These are phyloP conservation scores for Biston stratarius DNA, from an alignment of 2,888 invertebrate species.

Conservation along the genomic window DNA sequence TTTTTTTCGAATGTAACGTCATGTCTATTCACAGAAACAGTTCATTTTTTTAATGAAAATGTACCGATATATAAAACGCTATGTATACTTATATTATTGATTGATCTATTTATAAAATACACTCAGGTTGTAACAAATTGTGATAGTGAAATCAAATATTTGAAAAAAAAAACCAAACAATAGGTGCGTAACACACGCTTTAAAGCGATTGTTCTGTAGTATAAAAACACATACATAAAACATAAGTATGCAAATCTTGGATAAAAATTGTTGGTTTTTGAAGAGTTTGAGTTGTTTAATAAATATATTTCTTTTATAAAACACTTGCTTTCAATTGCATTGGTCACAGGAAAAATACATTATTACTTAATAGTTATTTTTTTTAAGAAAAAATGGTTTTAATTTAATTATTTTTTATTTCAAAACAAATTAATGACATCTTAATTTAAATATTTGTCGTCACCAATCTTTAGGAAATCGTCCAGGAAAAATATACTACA, in stretches of 20 bases:
- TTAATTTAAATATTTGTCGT: background rate
- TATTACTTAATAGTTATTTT: background rate
- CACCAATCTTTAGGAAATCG: background rate
- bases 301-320: background rate
- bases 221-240: background rate
- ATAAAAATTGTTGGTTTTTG: background rate
- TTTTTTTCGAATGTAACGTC: conserved; percentile 5
- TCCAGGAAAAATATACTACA: conserved; percentile 10
- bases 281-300: too few species aligned
- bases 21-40: conserved; percentile 17
- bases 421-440: background rate
- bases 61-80: conserved; percentile 79
- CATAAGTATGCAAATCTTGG: background rate
- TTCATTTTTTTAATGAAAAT: conserved; percentile 53
- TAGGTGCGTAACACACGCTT: conserved; percentile 21
- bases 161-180: conserved; percentile 19
- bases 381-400: background rate
- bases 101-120: conserved; percentile 76
- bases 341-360: background rate
- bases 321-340: background rate
- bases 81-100: conserved; percentile 71
- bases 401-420: background rate
- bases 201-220: conserved; percentile 9
- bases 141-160: conserved; percentile 55
- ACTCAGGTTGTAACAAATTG: conserved; percentile 78